A percentile compares a stretch with the other conserved stretches of the same genome.
phyloP scores from a whole-genome alignment of 2,113 vertebrate species.

The Mastomys coucha region DNA sequence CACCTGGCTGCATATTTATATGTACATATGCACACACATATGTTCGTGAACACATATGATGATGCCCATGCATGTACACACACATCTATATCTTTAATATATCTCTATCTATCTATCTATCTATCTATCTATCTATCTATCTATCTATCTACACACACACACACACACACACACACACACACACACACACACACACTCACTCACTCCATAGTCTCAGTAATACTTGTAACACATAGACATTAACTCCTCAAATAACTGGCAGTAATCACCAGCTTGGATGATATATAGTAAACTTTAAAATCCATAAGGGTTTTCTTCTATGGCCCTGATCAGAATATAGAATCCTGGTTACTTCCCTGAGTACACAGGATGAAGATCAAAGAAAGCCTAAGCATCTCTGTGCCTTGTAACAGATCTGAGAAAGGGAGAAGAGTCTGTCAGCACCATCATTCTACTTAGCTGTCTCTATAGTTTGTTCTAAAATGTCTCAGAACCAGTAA shows the following conservation, averaged over 20 bases:
- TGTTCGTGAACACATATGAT: background rate
- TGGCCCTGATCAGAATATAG: background rate
- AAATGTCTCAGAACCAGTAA: background rate
- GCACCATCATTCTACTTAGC: fast-evolving
- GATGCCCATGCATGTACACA: too few species aligned
- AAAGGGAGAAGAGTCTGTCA: background rate
- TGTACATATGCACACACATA: background rate
- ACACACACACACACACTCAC: background rate
- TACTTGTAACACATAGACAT: background rate
- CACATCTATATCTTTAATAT: too few species aligned
- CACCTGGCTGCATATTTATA: background rate
- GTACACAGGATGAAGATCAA: background rate
- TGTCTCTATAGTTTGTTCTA: background rate
- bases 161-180: background rate
- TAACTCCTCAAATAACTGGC: background rate
- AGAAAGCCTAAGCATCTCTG: background rate
- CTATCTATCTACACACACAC: too few species aligned
- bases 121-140: too few species aligned
- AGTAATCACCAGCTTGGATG: background rate
- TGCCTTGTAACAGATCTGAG: background rate
- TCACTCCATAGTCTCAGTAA: background rate
- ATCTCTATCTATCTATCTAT: background rate
- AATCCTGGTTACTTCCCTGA: background rate
- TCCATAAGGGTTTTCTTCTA: background rate
- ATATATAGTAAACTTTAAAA: background rate